Base-by-base conservation (phyloP, 2,888 invertebrate genomes). In the Calameuta idolon region DNA sequence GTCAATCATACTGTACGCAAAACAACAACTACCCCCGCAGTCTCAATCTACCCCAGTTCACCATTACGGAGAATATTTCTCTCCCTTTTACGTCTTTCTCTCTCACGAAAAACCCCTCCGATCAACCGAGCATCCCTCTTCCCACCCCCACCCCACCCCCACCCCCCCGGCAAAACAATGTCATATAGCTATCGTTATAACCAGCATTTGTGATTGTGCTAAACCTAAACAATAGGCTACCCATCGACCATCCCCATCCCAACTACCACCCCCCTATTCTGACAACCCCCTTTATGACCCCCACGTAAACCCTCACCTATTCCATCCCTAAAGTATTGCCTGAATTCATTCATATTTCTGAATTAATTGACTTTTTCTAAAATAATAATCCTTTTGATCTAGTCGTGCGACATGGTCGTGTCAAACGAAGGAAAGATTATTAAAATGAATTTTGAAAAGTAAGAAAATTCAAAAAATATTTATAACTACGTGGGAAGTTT, bases 161-260 rank as follows among this genome's bases (percentile, higher is more conserved):
- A n/a, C 3, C 31, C 69, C 69, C 11, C 30, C 79, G 80, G 82
- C 78, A 78, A 83, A 82, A 82, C 83, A 83, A 82, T 82, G 82
- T 81, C 81, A 79, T 81, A 79, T 71, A 73, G 74, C 81, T 79
- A 74, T 77, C 74, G 79, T 83, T 79, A 79, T 83, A 83, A 80
- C 81, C 81, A 78, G 85, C 82, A 84, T 86, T 87, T 86, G 86
- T 86, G 85, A 87, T 87, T 87, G 87, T 83, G 85, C 86, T 87
- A 87, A 87, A 85, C 83, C 84, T 85, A 86, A 87, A 87, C 87
- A 87, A 87, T 87, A 83, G 85, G 79, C 81, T 82, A 83, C 82
- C 84, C 83, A 83, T 85, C 84, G 83, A 85, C 84, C 81, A 84
- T 83, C 82, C 83, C 82, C 81, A 82, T 81, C 81, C 69, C 37